phyloP scores from a whole-genome alignment of 2,888 invertebrate genomes.

The Dynastes hyllus region DNA sequence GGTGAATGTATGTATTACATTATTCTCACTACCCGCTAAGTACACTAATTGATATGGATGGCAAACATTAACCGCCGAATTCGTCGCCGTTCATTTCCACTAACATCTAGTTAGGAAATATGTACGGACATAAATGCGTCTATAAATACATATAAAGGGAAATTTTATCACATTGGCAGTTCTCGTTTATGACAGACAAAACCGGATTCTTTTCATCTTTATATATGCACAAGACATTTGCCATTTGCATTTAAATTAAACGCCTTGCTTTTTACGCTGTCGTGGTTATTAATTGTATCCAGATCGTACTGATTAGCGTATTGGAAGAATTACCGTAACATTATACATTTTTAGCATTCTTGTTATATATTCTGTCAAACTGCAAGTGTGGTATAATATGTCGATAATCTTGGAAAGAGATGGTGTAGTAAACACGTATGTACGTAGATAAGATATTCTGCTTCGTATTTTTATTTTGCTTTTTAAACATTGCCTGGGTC shows the following conservation, averaged over 20 bases:
- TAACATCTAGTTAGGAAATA: not conserved
- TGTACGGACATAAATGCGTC: not conserved
- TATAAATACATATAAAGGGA: not conserved
- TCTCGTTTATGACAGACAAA: slow-evolving; percentile 6
- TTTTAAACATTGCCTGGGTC: too few relatives aligned
- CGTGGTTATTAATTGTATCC: slow-evolving; percentile 3
- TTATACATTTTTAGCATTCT: not conserved
- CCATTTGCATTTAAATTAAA: slow-evolving; percentile 25
- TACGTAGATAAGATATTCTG: too few relatives aligned
- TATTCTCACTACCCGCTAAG: not conserved
- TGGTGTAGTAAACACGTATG: too few relatives aligned
- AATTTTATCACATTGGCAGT: slow-evolving; percentile 11
- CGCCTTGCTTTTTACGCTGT: not conserved
- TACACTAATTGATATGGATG: slow-evolving; percentile 17
- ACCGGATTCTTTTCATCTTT: slow-evolving; percentile 19
- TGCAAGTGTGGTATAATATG: not conserved
- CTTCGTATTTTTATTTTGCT: too few relatives aligned
- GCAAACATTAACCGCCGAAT: slow-evolving; percentile 3
- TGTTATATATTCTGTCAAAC: not conserved
- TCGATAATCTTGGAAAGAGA: too few relatives aligned
- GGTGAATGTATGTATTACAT: not conserved
- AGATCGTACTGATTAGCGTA: slow-evolving; percentile 13
- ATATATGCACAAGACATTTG: not conserved
- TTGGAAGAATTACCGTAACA: not conserved
- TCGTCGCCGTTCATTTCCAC: not conserved